Base-by-base conservation (phyloP, 2,797 vertebrate species). In the Phyllotis vaccarum region DNA sequence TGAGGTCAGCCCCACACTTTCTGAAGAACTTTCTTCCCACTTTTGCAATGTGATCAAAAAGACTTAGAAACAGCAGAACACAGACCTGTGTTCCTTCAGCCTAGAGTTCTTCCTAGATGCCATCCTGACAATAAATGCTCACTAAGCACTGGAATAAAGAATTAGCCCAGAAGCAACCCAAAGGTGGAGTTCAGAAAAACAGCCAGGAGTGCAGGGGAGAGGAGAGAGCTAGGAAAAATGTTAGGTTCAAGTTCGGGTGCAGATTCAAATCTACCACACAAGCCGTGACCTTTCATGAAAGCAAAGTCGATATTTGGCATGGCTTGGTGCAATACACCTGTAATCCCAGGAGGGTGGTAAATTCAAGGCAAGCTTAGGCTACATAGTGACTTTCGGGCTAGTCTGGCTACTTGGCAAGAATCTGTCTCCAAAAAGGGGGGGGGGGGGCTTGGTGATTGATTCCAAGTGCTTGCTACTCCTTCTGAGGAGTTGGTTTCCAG, bases 241-340 rank as follows among this genome's bases (percentile, higher is more conserved):
- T 76, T n/a, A 27, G 64, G n/a, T 58, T 88, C 40, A 27, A 64
- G n/a, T 58, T 88, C n/a, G 2, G 49, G n/a, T 7, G 9, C 46
- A 90, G 81, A 49, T 94, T 91, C 92, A 95, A 95, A 87, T 74
- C 37, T 34, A 91, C 64, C 60, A 81, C 80, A 75, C 62, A 93
- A 90, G 81, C 52, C 54, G n/a, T 12, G 34, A 74, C 66, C 66
- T 95, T 49, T 31, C 22, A 82, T 14, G 56, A 86, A 95, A 93
- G 68, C 14, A 87, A 74, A 49, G 66, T 52, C 52, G 43, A 34
- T 21, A 68, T 49, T 46, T 86, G 34, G 46, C 62, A 31, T 49
- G 43, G 43, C 43, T 49, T 86, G 82, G 62, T n/a, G 31, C n/a
- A 29, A 66, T 46, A 70, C 34, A 54, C 22, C 64, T 70, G 64